phyloP scores from a whole-genome alignment of 2,797 vertebrate species.

The Phalloptychus januarius region DNA sequence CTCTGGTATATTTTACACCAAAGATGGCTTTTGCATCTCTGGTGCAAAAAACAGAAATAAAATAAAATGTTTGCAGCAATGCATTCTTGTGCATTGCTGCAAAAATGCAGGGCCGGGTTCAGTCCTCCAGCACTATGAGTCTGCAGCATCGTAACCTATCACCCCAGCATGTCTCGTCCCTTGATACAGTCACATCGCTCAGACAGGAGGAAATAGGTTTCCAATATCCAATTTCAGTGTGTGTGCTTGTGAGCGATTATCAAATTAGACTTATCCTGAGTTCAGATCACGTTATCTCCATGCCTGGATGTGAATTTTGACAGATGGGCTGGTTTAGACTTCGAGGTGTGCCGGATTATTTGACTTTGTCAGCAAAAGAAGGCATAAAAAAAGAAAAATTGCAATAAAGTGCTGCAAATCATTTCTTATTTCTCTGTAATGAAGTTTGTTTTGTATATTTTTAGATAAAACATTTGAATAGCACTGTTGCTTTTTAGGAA shows the following conservation, averaged over 20 bases:
- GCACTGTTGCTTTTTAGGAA: neutral
- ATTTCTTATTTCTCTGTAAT: neutral
- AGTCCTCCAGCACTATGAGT: conserved; percentile 70
- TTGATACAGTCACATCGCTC: conserved; percentile 76
- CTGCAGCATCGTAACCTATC: conserved; percentile 85
- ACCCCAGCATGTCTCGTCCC: conserved; percentile 80
- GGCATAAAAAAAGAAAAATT: neutral
- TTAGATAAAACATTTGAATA: neutral
- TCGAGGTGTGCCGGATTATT: neutral
- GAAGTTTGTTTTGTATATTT: neutral
- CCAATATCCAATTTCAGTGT: neutral
- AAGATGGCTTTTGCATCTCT: too few species aligned
- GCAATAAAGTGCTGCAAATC: neutral
- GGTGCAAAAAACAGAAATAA: neutral
- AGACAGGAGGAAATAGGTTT: neutral
- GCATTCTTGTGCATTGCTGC: neutral
- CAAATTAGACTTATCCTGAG: conserved; percentile 11
- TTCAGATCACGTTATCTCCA: conserved; percentile 12
- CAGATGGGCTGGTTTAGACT: conserved; percentile 5
- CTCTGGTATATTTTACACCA: too few species aligned
- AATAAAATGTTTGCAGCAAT: neutral
- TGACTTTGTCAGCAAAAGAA: neutral
- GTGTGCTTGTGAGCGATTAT: neutral
- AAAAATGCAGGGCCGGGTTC: conserved; percentile 57
- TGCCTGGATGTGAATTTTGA: conserved; percentile 4